These are phyloP conservation scores for Aethes cnicana DNA, from an alignment of 2,888 invertebrate genomes.

Conservation along the genomic window DNA sequence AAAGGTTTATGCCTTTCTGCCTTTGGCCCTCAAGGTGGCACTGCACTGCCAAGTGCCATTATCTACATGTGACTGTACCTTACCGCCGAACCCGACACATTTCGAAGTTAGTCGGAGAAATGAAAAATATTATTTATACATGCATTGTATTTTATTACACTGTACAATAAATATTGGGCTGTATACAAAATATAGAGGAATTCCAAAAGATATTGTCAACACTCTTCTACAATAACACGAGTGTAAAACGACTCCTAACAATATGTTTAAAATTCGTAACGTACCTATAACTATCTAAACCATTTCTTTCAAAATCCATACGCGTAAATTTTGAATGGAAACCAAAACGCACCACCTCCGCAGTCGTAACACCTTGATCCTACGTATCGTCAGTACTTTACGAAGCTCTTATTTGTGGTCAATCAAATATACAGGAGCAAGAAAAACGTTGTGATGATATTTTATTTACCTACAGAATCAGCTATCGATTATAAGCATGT, in stretches of 20 bases:
- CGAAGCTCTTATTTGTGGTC: too few relatives aligned
- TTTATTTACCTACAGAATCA: too few relatives aligned
- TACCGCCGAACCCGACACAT: neutral
- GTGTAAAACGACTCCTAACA: conserved; percentile 66
- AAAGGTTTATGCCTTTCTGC: too few relatives aligned
- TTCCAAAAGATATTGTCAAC: conserved; percentile 81
- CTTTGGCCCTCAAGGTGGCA: too few relatives aligned
- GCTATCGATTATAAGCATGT: too few relatives aligned
- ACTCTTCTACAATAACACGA: conserved; percentile 69
- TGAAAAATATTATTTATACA: conserved; percentile 58
- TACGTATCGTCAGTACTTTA: too few relatives aligned
- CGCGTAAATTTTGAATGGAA: conserved; percentile 18
- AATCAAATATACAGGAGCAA: too few relatives aligned
- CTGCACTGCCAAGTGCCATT: too few relatives aligned
- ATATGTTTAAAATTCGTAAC: conserved; percentile 61
- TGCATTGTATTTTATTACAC: conserved; percentile 82
- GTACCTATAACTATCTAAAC: conserved; percentile 46
- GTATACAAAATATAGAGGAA: conserved; percentile 81
- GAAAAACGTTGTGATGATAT: too few relatives aligned
- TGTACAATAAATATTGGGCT: conserved; percentile 81
- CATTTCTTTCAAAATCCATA: conserved; percentile 10
- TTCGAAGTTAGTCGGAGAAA: conserved; percentile 25
- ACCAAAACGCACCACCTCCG: too few relatives aligned
- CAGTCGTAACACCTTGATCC: too few relatives aligned
- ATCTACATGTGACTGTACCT: too few relatives aligned